Percentiles rank a stretch among this genome's conserved stretches.
Conservation (phyloP, 2,888 invertebrate genomes). For the Drosophila niveifrons region DNA sequence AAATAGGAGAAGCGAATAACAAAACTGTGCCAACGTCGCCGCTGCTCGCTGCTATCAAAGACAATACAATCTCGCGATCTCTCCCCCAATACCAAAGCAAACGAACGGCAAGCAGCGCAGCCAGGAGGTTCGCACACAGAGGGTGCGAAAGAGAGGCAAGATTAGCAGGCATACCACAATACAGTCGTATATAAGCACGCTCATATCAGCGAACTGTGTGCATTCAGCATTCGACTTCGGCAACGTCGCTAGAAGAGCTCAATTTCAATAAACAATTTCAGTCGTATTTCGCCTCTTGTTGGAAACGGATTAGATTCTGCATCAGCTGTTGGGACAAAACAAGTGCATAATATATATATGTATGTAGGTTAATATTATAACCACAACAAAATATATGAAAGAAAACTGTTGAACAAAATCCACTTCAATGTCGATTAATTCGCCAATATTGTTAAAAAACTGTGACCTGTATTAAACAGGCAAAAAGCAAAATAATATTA, state of each 20-base stretch:
- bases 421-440: conserved; percentile 84
- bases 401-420: conserved; percentile 48
- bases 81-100: conserved; percentile 26
- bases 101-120: neutral
- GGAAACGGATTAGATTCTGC: conserved; percentile 46
- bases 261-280: conserved; percentile 43
- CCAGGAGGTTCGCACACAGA: neutral
- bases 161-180: conserved; percentile 6
- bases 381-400: conserved; percentile 6
- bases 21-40: conserved; percentile 56
- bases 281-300: conserved; percentile 58
- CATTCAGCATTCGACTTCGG: conserved; percentile 61
- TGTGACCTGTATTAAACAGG: conserved; percentile 84
- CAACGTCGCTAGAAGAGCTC: conserved; percentile 36
- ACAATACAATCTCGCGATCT: conserved; percentile 59
- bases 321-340: conserved; percentile 21
- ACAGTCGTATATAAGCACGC: conserved; percentile 48
- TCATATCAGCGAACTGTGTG: conserved; percentile 51
- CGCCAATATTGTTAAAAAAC: conserved; percentile 82
- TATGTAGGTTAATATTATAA: conserved; percentile 34
- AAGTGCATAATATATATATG: conserved; percentile 50
- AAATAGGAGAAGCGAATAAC: conserved; percentile 22
- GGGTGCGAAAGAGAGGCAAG: conserved; percentile 5
- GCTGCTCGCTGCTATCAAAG: conserved; percentile 46
- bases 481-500: conserved; percentile 50